phyloP scores from a whole-genome alignment of 2,797 vertebrate genomes.

The Gymnocypris eckloni region DNA sequence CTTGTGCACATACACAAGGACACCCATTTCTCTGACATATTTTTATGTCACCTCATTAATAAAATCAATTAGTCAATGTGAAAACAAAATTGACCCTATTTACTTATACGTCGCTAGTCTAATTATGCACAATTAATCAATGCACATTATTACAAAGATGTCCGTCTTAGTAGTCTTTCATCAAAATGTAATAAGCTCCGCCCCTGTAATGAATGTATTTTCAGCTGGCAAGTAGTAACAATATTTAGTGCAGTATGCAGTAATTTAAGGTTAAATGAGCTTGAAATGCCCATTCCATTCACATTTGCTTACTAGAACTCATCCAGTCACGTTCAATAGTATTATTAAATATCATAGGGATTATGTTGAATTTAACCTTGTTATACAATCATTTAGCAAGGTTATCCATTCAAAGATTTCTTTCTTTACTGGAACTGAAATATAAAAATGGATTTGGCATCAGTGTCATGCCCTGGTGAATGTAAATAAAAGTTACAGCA shows the following conservation, averaged over 20 bases:
- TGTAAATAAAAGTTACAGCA: slow-evolving; percentile 13
- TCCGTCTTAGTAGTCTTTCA: neutral
- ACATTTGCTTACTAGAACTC: neutral
- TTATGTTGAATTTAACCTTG: slow-evolving; percentile 6
- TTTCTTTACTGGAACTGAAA: neutral
- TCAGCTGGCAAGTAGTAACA: neutral
- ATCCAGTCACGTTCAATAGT: neutral
- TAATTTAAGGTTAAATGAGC: neutral
- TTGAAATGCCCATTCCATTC: neutral
- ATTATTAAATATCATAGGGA: neutral
- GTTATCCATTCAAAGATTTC: neutral
- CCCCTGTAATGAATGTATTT: no score
- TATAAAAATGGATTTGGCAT: neutral
- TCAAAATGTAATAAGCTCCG: neutral
- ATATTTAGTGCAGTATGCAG: neutral
- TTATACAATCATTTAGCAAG: neutral
- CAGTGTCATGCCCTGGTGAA: neutral
- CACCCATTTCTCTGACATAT: slow-evolving; percentile 8
- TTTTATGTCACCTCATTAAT: neutral
- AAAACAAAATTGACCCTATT: slow-evolving; percentile 1
- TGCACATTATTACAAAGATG: neutral
- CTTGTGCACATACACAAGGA: neutral
- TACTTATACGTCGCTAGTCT: neutral
- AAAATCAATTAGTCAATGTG: neutral
- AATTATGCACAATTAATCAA: slow-evolving; percentile 6